Evolutionary conservation across 2,888 invertebrate genomes (phyloP).

Genomic region (Andricus quercusramuli): DNA sequence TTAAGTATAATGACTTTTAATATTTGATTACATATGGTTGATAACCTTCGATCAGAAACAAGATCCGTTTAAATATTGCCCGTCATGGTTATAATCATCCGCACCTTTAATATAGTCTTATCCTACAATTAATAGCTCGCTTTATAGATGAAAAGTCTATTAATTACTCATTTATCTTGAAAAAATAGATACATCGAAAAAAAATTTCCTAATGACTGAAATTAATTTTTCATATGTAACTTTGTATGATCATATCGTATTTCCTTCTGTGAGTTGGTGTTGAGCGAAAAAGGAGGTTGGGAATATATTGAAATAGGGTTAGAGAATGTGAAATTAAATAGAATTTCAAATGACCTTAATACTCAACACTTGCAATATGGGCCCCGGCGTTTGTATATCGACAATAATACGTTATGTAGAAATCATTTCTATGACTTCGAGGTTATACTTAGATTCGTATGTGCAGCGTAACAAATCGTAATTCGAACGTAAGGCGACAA

Average conservation of each 20-base stretch:
- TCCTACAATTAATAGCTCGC: too few species aligned
- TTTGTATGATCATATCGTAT: background rate
- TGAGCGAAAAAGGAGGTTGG: conserved; percentile 4
- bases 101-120: background rate
- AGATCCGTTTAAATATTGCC: conserved; percentile 10
- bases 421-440: conserved; percentile 38
- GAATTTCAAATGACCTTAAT: conserved; percentile 36
- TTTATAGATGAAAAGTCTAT: background rate
- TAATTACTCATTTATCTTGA: background rate
- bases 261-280: background rate
- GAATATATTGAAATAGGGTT: conserved; percentile 20
- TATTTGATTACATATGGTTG: conserved; percentile 8
- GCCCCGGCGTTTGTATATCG: conserved; percentile 14
- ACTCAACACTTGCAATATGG: conserved; percentile 37
- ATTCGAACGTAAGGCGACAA: conserved; percentile 48
- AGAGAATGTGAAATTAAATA: conserved; percentile 38
- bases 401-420: conserved; percentile 33
- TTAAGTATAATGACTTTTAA: conserved; percentile 21
- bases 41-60: conserved; percentile 22
- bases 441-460: conserved; percentile 30
- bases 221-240: conserved; percentile 9
- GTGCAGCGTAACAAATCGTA: conserved; percentile 41
- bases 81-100: conserved; percentile 8
- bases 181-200: conserved; percentile 3
- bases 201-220: background rate